phyloP scores from a whole-genome alignment of 1,140 invertebrate species.

The Brachystomella parvula region DNA sequence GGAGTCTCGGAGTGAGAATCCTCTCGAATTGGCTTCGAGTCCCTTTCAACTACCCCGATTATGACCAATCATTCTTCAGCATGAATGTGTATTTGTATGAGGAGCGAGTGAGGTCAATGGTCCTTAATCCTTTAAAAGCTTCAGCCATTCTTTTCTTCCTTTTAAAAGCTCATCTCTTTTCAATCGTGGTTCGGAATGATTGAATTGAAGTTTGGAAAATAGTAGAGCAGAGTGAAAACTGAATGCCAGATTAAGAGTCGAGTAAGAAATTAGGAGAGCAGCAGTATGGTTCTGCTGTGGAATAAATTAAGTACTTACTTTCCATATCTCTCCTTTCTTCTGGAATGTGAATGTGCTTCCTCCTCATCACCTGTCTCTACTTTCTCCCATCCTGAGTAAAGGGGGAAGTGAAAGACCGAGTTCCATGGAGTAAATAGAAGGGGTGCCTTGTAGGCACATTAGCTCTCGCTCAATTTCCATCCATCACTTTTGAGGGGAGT shows the following conservation, averaged over 20 bases:
- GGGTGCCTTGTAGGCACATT: constrained; percentile 12
- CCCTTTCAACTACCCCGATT: too few species aligned
- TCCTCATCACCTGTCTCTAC: too few species aligned
- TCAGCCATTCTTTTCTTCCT: too few species aligned
- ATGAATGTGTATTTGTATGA: too few species aligned
- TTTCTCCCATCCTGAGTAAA: too few species aligned
- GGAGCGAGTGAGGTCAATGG: not conserved
- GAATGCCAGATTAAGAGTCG: not conserved
- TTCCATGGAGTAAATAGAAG: not conserved
- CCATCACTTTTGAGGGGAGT: constrained; percentile 19
- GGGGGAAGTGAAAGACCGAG: too few species aligned
- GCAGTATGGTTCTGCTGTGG: not conserved
- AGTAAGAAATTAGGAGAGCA: constrained; percentile 1
- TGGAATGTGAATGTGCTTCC: not conserved
- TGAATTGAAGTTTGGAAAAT: not conserved
- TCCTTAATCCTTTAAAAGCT: not conserved
- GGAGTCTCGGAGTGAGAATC: too few species aligned
- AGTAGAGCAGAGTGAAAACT: not conserved
- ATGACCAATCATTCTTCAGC: too few species aligned
- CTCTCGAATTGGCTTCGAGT: too few species aligned
- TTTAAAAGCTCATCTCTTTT: too few species aligned
- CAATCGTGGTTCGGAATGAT: constrained; percentile 8
- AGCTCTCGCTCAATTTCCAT: constrained; percentile 23
- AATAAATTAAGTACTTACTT: constrained; percentile 9
- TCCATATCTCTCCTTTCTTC: not conserved